Base-by-base conservation (phyloP, 2,888 invertebrate species). In the Mesochorus sp. region DNA sequence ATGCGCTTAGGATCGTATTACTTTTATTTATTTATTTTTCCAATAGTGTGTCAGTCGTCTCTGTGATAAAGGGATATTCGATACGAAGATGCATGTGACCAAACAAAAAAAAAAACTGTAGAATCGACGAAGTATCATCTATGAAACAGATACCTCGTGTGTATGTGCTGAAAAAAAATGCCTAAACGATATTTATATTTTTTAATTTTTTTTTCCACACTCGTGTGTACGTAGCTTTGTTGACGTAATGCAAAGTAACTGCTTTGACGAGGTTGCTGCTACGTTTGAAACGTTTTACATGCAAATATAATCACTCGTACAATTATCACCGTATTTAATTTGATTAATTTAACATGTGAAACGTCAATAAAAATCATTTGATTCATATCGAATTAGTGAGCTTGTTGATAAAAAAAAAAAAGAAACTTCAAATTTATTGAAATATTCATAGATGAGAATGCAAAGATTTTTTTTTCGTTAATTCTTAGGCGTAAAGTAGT, bases 1-100 rank as follows among this genome's bases (percentile, higher is more conserved):
- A 83, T 85, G 81, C 82, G 85, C 84, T 84, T 85, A 84, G 82
- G 81, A 80, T 71, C 80, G 78, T 76, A 77, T 81, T 76, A 57
- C 51, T 71, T 79, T 79, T 81, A 81, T 81, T 44, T 64, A 14
- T 21, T 53, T 8, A 24, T 61, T 68, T 19, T 24, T n/a, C 12
- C 14, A 21, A 19, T 28, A 44, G 19, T 26, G 42, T 12, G 31
- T 34, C 28, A 6, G 31, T 42, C 17, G 19, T 39, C 42, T 67
- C 31, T 4, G 39, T n/a, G 70, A 70, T 17, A 5, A 2, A 21
- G 37, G 57, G 37, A 26, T 5, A 66, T 55, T 42, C 19, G 8
- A 17, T 21, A 53, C 31, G 49, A 37, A 17, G 51, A 44, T 74
- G 78, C 78, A 74, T 78, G 73, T 44, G 34, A 66, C 42, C 39